Evolutionary conservation across 2,113 vertebrate species (phyloP), one percentile per base, ranked within the genome.

Genomic region (Clarias magur): DNA sequence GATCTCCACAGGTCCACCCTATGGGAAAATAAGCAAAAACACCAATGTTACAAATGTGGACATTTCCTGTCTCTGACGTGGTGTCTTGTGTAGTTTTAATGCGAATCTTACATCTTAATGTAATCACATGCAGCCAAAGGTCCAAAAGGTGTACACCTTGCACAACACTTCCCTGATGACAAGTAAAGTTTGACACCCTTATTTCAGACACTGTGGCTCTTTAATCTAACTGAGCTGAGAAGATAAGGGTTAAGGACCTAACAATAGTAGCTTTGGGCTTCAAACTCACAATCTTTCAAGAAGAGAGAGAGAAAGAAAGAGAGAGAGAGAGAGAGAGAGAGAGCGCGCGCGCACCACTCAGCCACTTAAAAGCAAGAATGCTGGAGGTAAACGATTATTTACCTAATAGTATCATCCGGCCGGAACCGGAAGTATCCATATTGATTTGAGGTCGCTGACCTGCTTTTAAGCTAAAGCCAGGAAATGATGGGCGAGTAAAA

Each of bases 1-100:
- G 92, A 99, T 99, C 93, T 99, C 98, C 80, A 99, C 98, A 0
- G 98, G 98, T 23, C 98, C 98, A 7, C 96, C 98, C 98, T 99
- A 73, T 5, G 5, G 73, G 90, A 3, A 30, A 80, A 85, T 84
- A n/a, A 62, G 79, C 93, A 88, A 53, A 75, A 53, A 25, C 53
- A 25, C 3, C 53, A 25, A 56, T 1, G 25, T 57, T 16, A 79
- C 13, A 9, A 10, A 48, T 48, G 2, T 8, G 1, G 17, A 3
- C 17, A 13, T 54, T 53, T 0, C 21, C 5, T 15, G 19, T 42
- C 21, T 13, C 38, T 23, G 23, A 12, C 4, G n/a, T 2, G 4
- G 48, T 38, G 48, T 76, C 42, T 48, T 76, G 6, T 25, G 42
- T 13, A 73, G 1, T 38, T 70, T 73, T 72, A n/a, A 78, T 56